Percentiles rank a stretch among this genome's conserved stretches.
phyloP scores from a whole-genome alignment of 2,888 invertebrate species.

The Netelia fuscicornis region DNA sequence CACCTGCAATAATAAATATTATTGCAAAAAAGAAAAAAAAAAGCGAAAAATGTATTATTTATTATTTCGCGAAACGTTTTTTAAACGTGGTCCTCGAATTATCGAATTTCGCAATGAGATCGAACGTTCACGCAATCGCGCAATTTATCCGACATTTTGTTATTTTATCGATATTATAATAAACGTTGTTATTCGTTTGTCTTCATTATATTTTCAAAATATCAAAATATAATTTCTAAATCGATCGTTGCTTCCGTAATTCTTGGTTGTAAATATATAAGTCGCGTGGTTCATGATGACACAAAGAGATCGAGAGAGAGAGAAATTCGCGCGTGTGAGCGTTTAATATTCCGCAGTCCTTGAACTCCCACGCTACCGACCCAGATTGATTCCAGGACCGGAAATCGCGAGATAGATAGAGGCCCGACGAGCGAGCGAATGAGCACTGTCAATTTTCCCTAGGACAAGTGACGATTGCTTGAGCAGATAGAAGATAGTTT shows the following conservation, averaged over 20 bases:
- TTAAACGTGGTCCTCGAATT: constrained; percentile 36
- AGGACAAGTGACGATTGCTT: not conserved
- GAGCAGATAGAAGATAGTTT: too few species aligned
- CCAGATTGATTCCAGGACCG: constrained; percentile 37
- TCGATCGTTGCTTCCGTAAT: constrained; percentile 4
- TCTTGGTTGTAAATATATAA: not conserved
- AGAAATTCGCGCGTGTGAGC: constrained; percentile 6
- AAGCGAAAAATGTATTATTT: not conserved
- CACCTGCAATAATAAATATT: constrained; percentile 3
- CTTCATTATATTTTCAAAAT: constrained; percentile 16
- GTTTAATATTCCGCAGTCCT: constrained; percentile 43
- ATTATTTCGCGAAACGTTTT: constrained; percentile 26
- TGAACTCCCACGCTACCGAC: constrained; percentile 49
- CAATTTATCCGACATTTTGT: constrained; percentile 30
- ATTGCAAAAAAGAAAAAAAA: too few species aligned
- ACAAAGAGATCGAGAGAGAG: not conserved
- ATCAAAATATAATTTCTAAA: constrained; percentile 7
- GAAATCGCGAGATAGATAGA: constrained; percentile 24
- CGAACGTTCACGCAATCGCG: constrained; percentile 20
- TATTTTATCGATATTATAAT: not conserved
- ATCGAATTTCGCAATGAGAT: constrained; percentile 51
- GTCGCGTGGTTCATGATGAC: not conserved
- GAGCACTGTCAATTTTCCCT: constrained; percentile 3
- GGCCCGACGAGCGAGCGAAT: constrained; percentile 6
- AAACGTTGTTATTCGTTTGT: not conserved